Evolutionary conservation across 1,140 invertebrate species (phyloP), one percentile per base, ranked within the genome.

Genomic region (Pseudomyrmex gracilis): DNA sequence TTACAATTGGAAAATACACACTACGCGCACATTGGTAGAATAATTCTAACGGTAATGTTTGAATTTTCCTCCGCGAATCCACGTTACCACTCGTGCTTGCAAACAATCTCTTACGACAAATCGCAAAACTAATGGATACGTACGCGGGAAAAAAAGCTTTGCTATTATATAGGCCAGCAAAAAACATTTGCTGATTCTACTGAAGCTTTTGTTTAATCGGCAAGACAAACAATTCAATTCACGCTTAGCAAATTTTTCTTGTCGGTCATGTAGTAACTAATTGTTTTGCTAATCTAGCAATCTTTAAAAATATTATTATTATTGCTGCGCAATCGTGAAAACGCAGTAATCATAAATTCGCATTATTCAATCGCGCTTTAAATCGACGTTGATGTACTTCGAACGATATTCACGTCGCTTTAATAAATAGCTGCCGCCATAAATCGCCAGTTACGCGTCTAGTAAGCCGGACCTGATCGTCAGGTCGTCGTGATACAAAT

Each of bases 401-500:
- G 15, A 20, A 3, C 2, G 17, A 58, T 34, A 20, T 68, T 78
- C 53, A 55, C 51, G 53, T 80, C 20, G 53, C 20, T 49, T 53
- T 70, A 58, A 71, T 80, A 58, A 80, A 80, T 74, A 55, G 74
- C 53, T 70, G 58, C 24, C 17, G 10, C 7, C 24, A 61, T 82
- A 74, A 82, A 82, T 74, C 57, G 58, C 22, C 20, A 43, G 55
- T 10, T 61, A 73, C n/a, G 45, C 57, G 70, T 82, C 58, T 82
- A 24, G 45, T 63, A 34, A 47, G 76, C 24, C 67, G 68, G 34
- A 45, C 73, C 12, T 13, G 34, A 60, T 82, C 77, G 77, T 49
- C 68, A n/a, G 45, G 53, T 61, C 57, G 22, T 7, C 57, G 58
- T 12, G 22, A 51, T 63, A 82, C 70, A 82, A 82, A 82, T 73